Percentiles rank a stretch among this genome's conserved stretches.
Conservation (phyloP, 2,888 invertebrate species). For the Helleia helle region DNA sequence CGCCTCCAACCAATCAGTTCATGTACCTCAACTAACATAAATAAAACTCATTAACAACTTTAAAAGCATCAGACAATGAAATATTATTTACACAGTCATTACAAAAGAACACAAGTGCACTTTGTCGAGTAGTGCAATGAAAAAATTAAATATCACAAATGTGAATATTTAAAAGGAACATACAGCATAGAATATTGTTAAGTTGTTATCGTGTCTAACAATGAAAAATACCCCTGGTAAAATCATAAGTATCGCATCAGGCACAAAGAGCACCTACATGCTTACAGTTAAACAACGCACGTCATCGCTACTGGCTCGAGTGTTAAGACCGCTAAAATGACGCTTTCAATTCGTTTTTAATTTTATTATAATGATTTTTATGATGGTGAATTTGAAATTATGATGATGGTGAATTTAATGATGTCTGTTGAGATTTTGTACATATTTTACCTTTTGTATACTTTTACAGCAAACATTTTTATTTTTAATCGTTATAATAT, state of each 20-base stretch:
- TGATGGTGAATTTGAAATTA: no score
- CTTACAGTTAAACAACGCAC: constrained; percentile 62
- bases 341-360: constrained; percentile 23
- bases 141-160: neutral
- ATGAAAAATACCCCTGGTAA: constrained; percentile 40
- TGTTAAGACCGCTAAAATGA: constrained; percentile 44
- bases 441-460: no score
- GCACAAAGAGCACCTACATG: constrained; percentile 59
- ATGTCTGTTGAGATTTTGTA: no score
- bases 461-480: no score
- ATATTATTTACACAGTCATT: no score
- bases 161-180: neutral
- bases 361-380: neutral
- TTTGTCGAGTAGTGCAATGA: neutral
- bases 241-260: constrained; percentile 59
- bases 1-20: no score
- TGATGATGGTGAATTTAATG: no score
- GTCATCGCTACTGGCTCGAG: constrained; percentile 53
- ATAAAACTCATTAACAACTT: neutral
- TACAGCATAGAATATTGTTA: constrained; percentile 25
- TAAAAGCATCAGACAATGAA: neutral
- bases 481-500: no score
- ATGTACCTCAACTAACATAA: no score
- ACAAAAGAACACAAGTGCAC: neutral
- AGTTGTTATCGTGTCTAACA: constrained; percentile 34